phyloP scores from a whole-genome alignment of 2,113 vertebrate genomes.

The Holacanthus passer region DNA sequence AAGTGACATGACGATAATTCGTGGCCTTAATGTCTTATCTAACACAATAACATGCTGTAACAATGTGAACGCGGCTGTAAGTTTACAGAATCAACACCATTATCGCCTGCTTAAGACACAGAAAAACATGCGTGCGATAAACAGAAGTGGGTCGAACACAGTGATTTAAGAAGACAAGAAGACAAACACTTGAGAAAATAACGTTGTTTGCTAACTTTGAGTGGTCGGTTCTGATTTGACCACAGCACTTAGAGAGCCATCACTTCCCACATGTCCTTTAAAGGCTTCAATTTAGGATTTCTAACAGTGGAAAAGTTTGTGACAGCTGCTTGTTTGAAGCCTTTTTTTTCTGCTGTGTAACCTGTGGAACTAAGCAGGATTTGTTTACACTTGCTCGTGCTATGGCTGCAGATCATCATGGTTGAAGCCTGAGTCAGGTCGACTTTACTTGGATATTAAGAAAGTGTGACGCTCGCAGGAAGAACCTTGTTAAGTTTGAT shows the following conservation, averaged over 20 bases:
- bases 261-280: background rate
- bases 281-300: conserved; percentile 19
- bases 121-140: background rate
- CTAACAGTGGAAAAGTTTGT: background rate
- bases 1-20: background rate
- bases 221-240: conserved; percentile 1
- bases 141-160: background rate
- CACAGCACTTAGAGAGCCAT: conserved; percentile 10
- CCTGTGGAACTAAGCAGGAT: conserved; percentile 29
- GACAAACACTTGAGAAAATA: background rate
- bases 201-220: background rate
- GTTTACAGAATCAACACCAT: background rate
- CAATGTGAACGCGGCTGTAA: background rate
- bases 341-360: background rate
- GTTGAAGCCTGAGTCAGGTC: conserved; percentile 35
- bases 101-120: conserved; percentile 1
- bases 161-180: conserved; percentile 1
- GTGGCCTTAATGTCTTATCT: conserved; percentile 49
- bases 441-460: background rate
- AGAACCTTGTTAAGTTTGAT: conserved; percentile 15
- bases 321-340: background rate
- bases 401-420: conserved; percentile 10
- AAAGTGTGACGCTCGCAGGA: background rate
- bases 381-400: conserved; percentile 33
- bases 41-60: conserved; percentile 23